phyloP scores from a whole-genome alignment of 2,113 vertebrate species.

The Passer montanus region DNA sequence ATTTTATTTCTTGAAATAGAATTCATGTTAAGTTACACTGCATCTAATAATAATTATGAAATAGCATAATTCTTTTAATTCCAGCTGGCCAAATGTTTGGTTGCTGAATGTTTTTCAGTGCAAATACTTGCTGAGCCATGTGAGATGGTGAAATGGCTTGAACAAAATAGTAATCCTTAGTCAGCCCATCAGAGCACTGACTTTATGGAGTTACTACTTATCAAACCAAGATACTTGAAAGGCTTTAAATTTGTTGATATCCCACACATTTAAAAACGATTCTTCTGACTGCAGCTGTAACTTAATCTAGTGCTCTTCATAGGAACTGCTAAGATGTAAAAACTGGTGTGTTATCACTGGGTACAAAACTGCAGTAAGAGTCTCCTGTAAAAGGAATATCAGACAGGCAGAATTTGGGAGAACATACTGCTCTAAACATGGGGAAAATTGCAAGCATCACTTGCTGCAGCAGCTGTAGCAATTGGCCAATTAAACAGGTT shows the following conservation, averaged over 20 bases:
- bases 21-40: not conserved
- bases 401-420: not conserved
- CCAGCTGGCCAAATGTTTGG: not conserved
- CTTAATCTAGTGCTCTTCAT: not conserved
- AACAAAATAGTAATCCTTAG: not conserved
- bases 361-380: not conserved
- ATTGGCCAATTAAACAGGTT: slow-evolving; percentile 48
- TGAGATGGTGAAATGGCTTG: not conserved
- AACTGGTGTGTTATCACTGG: not conserved
- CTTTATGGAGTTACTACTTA: not conserved
- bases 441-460: not conserved
- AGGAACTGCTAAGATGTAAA: not conserved
- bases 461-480: slow-evolving; percentile 48
- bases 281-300: not conserved
- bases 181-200: not conserved
- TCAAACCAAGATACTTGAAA: not conserved
- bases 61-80: not conserved
- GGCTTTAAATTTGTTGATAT: not conserved
- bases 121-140: not conserved
- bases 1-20: not conserved
- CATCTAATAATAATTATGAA: not conserved
- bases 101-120: not conserved
- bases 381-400: not conserved
- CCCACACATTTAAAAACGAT: not conserved
- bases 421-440: not conserved